Conservation (phyloP, 35 echinoderm and acorn worm species). For the Ptychodera flava region DNA sequence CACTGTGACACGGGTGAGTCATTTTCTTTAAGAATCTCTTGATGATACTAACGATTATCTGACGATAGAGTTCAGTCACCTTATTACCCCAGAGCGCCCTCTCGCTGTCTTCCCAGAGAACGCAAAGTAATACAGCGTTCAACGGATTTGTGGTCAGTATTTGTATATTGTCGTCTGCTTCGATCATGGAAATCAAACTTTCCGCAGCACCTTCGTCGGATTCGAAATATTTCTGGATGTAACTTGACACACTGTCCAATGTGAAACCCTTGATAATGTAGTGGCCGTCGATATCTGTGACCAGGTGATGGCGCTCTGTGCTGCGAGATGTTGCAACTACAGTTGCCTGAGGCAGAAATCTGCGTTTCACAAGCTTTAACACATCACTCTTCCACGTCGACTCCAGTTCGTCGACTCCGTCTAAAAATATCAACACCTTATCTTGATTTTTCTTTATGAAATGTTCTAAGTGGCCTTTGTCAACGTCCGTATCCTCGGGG, state of each 20-base stretch:
- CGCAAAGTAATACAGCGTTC: neutral
- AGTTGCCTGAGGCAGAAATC: neutral
- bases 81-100: neutral
- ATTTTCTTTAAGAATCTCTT: neutral
- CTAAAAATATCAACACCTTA: neutral
- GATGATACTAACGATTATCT: neutral
- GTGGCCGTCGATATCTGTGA: neutral
- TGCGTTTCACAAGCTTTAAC: neutral
- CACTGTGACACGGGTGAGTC: neutral
- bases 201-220: neutral
- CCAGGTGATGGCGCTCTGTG: neutral
- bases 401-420: neutral
- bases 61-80: neutral
- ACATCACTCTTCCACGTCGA: neutral
- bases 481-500: neutral
- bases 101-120: neutral
- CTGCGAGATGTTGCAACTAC: neutral
- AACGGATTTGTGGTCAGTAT: neutral
- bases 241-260: neutral
- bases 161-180: neutral
- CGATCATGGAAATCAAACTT: neutral
- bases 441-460: neutral
- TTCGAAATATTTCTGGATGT: too few species aligned
- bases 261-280: neutral
- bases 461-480: neutral